Evolutionary conservation across 1,140 invertebrate species (phyloP).

Genomic region (Frieseomelitta varia): DNA sequence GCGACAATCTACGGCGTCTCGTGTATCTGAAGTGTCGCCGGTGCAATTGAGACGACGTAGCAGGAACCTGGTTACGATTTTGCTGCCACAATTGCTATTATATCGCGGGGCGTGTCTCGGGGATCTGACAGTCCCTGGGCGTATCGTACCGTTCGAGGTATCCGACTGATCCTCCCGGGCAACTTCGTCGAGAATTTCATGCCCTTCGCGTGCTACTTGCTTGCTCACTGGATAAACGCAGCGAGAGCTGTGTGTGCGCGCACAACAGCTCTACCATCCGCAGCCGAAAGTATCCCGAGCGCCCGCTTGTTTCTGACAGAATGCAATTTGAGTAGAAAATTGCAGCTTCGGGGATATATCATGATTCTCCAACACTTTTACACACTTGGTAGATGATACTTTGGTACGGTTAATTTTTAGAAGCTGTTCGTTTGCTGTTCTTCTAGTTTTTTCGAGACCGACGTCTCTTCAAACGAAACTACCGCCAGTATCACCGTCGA

Average conservation of each 20-base stretch:
- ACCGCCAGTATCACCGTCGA: no score
- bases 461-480: no score
- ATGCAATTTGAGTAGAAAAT: not conserved
- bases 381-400: no score
- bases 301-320: not conserved
- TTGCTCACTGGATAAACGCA: not conserved
- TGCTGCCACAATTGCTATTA: constrained; percentile 32
- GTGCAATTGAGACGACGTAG: constrained; percentile 48
- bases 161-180: not conserved
- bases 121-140: not conserved
- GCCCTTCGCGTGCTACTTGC: not conserved
- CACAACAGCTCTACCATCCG: not conserved
- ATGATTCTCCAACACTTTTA: no score
- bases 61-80: constrained; percentile 45
- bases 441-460: no score
- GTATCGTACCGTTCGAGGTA: not conserved
- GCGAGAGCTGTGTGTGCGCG: not conserved
- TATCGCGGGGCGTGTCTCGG: constrained; percentile 8
- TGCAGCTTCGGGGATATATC: no score
- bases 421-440: no score
- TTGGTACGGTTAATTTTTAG: no score
- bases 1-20: constrained; percentile 48
- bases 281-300: not conserved
- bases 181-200: constrained; percentile 27
- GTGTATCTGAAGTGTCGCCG: constrained; percentile 37